Conservation (phyloP, 2,113 vertebrate genomes). For the Gnathonemus echidnorhynchus region DNA sequence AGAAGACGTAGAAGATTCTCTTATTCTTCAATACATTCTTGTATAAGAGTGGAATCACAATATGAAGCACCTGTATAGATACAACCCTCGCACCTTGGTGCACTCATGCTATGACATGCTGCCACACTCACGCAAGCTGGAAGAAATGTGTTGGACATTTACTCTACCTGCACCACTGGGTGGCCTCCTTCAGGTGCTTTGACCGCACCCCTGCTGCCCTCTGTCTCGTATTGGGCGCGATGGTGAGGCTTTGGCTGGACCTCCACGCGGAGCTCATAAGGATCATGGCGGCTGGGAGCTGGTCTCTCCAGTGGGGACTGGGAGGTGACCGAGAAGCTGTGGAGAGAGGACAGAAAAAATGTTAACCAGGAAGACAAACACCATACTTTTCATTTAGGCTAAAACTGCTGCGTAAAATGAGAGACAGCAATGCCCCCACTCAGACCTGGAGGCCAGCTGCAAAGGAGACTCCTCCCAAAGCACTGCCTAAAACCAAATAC, state of each 20-base stretch:
- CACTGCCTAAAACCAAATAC: not conserved
- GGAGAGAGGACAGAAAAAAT: not conserved
- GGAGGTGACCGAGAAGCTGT: slow-evolving; percentile 65
- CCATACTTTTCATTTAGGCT: not conserved
- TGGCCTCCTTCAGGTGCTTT: slow-evolving; percentile 83
- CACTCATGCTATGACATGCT: not conserved
- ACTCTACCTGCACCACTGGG: slow-evolving; percentile 82
- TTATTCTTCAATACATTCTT: not conserved
- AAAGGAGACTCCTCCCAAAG: not conserved
- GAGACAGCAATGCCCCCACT: not conserved
- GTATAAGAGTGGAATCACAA: not conserved
- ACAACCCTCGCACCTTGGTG: not conserved
- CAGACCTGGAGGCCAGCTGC: not conserved
- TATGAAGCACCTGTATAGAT: slow-evolving; percentile 24
- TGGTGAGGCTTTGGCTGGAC: slow-evolving; percentile 89
- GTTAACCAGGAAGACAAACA: not conserved
- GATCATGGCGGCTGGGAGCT: slow-evolving; percentile 63
- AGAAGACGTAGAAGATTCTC: not conserved
- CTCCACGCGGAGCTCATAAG: slow-evolving; percentile 79
- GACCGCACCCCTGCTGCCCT: slow-evolving; percentile 89
- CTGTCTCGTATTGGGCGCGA: slow-evolving; percentile 93
- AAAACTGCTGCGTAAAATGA: not conserved
- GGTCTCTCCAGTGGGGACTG: slow-evolving; percentile 81
- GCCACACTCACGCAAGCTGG: not conserved
- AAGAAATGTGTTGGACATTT: not conserved